Evolutionary conservation across 2,797 vertebrate species (phyloP).

Genomic region (Myiothlypis coronata): DNA sequence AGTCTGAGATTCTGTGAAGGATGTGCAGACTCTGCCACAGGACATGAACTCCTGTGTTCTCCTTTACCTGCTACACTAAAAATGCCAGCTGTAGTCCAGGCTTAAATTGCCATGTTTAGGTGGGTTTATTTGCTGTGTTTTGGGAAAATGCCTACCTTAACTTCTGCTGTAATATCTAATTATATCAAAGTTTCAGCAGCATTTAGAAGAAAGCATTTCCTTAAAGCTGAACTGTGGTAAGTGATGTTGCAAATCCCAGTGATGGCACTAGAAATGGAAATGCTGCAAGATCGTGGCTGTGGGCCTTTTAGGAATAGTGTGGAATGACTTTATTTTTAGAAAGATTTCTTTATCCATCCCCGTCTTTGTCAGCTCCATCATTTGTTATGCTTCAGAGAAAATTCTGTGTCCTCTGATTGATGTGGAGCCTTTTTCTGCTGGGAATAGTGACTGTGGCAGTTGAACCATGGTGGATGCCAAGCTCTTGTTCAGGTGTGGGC

Average conservation of each 20-base stretch:
- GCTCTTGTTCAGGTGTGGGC: background rate
- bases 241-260: background rate
- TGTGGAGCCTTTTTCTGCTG: background rate
- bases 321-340: background rate
- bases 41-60: background rate
- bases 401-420: background rate
- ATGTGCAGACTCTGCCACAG: background rate
- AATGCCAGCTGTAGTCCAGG: background rate
- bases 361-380: background rate
- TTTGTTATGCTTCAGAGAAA: background rate
- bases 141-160: background rate
- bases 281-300: background rate
- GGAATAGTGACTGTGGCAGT: fast-evolving
- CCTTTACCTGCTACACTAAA: background rate
- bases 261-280: background rate
- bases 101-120: background rate
- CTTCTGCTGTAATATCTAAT: background rate
- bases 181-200: background rate
- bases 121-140: background rate
- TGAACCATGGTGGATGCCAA: fast-evolving
- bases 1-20: background rate
- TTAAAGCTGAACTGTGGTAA: background rate
- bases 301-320: background rate
- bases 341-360: background rate
- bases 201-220: background rate